Evolutionary conservation across 2,888 invertebrate species (phyloP), one percentile per base, ranked within the genome.

Genomic region (Cyaniris semiargus): DNA sequence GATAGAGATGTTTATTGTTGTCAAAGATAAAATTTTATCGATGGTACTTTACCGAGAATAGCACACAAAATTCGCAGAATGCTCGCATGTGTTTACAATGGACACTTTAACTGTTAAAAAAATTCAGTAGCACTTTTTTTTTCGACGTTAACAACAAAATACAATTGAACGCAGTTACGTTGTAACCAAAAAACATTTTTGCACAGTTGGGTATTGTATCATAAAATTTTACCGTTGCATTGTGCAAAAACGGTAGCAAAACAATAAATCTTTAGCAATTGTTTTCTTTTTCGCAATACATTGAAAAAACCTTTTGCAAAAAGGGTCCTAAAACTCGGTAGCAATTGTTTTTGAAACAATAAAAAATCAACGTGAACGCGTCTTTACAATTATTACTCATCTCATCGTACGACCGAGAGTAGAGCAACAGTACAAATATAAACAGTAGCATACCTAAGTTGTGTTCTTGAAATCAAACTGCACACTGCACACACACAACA

Each of bases 301-400:
- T 23, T 13, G 10, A 27, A 66, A 66, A 66, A 66, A 66, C 13
- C 23, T 60, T 60, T 66, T 18, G 66, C 66, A 66, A 31, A 66
- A 66, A 23, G 31, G 66, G 27, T 31, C 27, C 66, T 27, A 31
- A 66, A 31, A 27, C 15, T 15, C 60, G 4, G 60, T 10, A 13
- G 23, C 4, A 27, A 31, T 66, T 27, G 66, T 66, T 27, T 66
- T 66, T 2, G 0, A 66, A 66, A 15, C 27, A 27, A 15, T 15
- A 10, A 31, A 66, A 66, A 66, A 66, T 15, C 4, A 60, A 23
- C 23, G 21, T 44, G 72, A 38, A 44, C 72, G 44, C 72, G 31
- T 31, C 72, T 44, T 72, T 23, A 72, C 72, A 38, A 72, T 72
- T 72, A 72, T 72, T 72, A 44, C 44, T 44, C 72, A 38, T 44